Percentiles rank a stretch among this genome's conserved stretches.
Evolutionary conservation across 1,140 invertebrate species (phyloP).

Genomic region (Melanaphis sacchari): DNA sequence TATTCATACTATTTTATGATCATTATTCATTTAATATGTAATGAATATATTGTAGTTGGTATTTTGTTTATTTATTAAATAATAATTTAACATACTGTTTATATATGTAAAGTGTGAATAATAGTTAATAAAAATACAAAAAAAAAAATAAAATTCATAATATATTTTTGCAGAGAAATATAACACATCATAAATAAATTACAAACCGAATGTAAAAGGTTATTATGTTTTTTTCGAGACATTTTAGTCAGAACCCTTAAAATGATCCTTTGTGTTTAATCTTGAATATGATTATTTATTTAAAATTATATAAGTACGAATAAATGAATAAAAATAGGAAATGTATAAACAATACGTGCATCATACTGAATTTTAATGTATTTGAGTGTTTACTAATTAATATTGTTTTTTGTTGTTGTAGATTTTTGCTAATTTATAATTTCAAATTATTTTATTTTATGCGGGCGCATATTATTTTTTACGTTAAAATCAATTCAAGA

Average conservation of each 20-base stretch:
- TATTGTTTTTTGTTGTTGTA: slow-evolving; percentile 10
- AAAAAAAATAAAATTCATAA: too few relatives aligned
- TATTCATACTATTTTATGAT: too few relatives aligned
- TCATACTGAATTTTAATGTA: neutral
- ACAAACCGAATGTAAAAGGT: neutral
- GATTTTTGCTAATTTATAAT: slow-evolving; percentile 41
- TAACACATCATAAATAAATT: neutral
- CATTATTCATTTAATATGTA: too few relatives aligned
- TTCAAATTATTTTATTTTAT: slow-evolving; percentile 14
- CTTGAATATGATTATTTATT: neutral
- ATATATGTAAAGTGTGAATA: too few relatives aligned
- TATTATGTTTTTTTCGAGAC: neutral
- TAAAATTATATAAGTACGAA: neutral
- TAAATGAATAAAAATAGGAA: neutral
- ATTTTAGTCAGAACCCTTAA: neutral
- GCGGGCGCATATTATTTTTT: neutral
- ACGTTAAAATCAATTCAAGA: slow-evolving; percentile 41
- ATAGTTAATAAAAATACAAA: too few relatives aligned
- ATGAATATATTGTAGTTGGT: too few relatives aligned
- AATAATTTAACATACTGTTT: too few relatives aligned
- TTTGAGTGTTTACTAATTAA: neutral
- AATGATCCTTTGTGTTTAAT: neutral
- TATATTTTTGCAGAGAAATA: neutral
- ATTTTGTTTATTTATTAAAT: too few relatives aligned
- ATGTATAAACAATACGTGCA: neutral